Conservation (phyloP, 2,888 invertebrate genomes). For the Agriopis aurantiaria region DNA sequence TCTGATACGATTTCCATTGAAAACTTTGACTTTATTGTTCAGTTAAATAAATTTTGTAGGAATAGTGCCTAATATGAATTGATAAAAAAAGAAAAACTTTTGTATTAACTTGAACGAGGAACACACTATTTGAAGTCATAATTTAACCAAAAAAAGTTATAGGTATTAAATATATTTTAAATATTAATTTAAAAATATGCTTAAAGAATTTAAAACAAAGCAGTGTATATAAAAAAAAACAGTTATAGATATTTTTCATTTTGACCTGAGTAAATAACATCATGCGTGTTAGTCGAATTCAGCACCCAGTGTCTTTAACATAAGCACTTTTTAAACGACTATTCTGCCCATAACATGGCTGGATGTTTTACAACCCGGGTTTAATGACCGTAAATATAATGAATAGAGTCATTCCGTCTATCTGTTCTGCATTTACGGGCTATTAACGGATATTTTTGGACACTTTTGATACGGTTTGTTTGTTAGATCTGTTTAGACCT, state of each 20-base stretch:
- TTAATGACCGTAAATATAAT: conserved; percentile 47
- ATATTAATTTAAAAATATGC: too few relatives aligned
- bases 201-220: neutral
- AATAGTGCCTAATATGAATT: neutral
- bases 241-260: too few relatives aligned
- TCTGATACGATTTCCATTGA: conserved; percentile 2
- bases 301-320: conserved; percentile 19
- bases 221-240: too few relatives aligned
- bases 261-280: neutral
- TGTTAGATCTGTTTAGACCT: conserved; percentile 2
- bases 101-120: neutral
- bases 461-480: conserved; percentile 27
- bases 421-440: conserved; percentile 28
- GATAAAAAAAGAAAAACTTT: neutral
- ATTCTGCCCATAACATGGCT: conserved; percentile 26
- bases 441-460: conserved; percentile 32
- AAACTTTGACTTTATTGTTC: neutral
- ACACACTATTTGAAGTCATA: too few relatives aligned
- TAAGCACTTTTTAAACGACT: conserved; percentile 32
- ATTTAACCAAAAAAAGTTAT: neutral
- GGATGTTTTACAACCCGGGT: conserved; percentile 29
- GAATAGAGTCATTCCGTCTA: conserved; percentile 41
- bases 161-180: neutral
- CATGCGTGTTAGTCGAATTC: conserved; percentile 7
- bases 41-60: too few relatives aligned